These are phyloP conservation scores for Alectoris magna DNA, from an alignment of 2,797 vertebrate genomes.

Conservation along the genomic window DNA sequence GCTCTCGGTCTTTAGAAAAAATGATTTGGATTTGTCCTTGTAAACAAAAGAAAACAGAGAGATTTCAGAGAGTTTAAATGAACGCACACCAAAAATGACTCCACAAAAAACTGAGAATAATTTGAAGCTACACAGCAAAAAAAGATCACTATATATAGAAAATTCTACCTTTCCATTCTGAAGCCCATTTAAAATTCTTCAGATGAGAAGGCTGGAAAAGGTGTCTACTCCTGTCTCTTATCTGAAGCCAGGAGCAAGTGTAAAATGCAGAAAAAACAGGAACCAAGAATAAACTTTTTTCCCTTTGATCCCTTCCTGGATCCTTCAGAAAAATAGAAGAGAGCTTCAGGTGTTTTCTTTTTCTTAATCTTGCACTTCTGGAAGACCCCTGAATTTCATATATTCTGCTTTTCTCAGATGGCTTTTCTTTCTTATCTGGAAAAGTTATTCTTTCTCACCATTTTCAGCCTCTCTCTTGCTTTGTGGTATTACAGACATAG, in stretches of 20 bases:
- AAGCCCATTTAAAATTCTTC: slow-evolving; percentile 21
- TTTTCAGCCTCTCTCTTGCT: neutral
- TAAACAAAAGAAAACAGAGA: neutral
- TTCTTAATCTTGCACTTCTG: slow-evolving; percentile 18
- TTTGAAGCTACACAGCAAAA: neutral
- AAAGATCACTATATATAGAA: neutral
- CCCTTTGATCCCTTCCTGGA: slow-evolving; percentile 35
- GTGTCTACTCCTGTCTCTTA: slow-evolving; percentile 17
- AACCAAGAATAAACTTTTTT: neutral
- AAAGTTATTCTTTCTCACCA: neutral
- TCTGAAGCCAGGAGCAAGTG: slow-evolving; percentile 37
- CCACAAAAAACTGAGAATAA: slow-evolving; percentile 23
- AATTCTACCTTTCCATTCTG: slow-evolving; percentile 10
- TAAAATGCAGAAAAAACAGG: slow-evolving; percentile 18
- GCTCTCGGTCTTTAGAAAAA: neutral
- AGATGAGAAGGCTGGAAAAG: slow-evolving; percentile 22
- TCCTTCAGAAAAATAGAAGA: slow-evolving; percentile 19
- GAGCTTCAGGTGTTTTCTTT: slow-evolving; percentile 30
- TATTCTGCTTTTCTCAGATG: neutral
- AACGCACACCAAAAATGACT: neutral
- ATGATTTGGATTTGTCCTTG: neutral
- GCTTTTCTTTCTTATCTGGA: slow-evolving; percentile 14
- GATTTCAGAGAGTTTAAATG: neutral
- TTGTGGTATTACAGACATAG: neutral
- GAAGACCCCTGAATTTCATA: slow-evolving; percentile 29